Evolutionary conservation across 2,113 vertebrate genomes (phyloP), one percentile per base, ranked within the genome.

Genomic region (Colius striatus): DNA sequence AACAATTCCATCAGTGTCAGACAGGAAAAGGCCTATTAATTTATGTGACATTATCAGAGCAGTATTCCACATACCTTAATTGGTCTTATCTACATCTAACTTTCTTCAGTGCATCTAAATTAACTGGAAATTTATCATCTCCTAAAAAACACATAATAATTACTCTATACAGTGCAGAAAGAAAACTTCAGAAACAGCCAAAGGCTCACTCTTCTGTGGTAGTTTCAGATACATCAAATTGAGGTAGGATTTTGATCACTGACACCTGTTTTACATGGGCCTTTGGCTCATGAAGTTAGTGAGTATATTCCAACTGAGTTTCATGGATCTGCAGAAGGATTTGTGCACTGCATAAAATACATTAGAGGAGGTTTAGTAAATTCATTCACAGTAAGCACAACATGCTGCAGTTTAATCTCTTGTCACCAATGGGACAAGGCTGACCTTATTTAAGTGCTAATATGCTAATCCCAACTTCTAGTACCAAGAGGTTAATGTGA

Each of bases 401-500:
- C 29, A 41, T 55, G 53, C 63, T 86, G 53, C 82, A 73, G n/a
- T 85, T 94, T 84, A 92, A 94, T 94, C 73, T 43, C 48, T 73
- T 84, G 30, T 62, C 67, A 85, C 53, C 92, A 72, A 21, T 27
- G 53, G 76, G 47, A 55, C 83, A 78, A 50, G 58, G 54, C 19
- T 94, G 75, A 83, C 2, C 0, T 92, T 62, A 45, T 25, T 95
- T 62, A 89, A 87, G 10, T 85, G 68, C 41, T 87, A 93, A 93
- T 93, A 94, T 83, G 83, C 29, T 96, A 91, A 95, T 95, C 83
- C 41, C 27, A 93, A 12, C 27, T 87, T 79, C n/a, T 89, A 53
- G 48, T 94, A 94, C 76, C 74, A 78, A 85, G 63, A 93, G 92
- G 87, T 94, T 95, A 94, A 91, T 90, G 55, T 90, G 55, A 92